These are phyloP conservation scores for Psittacula derbiana DNA, from an alignment of 2,797 vertebrate genomes.

Conservation along the genomic window DNA sequence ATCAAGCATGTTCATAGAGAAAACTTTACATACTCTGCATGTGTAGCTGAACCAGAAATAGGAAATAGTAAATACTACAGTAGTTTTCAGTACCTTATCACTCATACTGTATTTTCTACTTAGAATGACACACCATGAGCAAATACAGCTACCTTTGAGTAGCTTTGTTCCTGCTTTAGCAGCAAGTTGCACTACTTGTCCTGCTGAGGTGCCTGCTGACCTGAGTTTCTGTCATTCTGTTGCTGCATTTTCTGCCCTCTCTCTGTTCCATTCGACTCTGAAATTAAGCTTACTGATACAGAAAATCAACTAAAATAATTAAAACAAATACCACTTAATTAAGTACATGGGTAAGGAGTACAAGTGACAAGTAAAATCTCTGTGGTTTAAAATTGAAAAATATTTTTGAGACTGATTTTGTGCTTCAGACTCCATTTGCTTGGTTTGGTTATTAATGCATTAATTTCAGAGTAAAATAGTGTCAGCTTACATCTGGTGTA, in stretches of 20 bases:
- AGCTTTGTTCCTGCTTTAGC: not conserved
- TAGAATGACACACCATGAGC: not conserved
- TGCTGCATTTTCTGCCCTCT: not conserved
- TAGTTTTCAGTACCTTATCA: not conserved
- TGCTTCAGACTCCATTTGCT: not conserved
- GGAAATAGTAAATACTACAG: not conserved
- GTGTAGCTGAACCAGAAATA: not conserved
- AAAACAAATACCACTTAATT: not conserved
- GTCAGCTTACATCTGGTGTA: not conserved
- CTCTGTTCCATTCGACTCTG: not conserved
- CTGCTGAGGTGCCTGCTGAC: not conserved
- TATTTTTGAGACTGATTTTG: not conserved
- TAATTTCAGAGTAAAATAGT: not conserved
- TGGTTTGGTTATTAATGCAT: not conserved
- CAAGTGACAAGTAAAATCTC: not conserved
- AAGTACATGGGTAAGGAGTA: not conserved
- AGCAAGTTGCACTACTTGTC: not conserved
- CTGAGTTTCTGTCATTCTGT: not conserved
- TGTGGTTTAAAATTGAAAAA: not conserved
- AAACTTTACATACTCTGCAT: not conserved
- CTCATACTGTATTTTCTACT: not conserved
- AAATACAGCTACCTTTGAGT: not conserved
- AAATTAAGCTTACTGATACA: not conserved
- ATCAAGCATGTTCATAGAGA: not conserved
- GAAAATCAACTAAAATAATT: not conserved